Base-by-base conservation (phyloP, 2,888 invertebrate genomes). In the Penaeus monodon region DNA sequence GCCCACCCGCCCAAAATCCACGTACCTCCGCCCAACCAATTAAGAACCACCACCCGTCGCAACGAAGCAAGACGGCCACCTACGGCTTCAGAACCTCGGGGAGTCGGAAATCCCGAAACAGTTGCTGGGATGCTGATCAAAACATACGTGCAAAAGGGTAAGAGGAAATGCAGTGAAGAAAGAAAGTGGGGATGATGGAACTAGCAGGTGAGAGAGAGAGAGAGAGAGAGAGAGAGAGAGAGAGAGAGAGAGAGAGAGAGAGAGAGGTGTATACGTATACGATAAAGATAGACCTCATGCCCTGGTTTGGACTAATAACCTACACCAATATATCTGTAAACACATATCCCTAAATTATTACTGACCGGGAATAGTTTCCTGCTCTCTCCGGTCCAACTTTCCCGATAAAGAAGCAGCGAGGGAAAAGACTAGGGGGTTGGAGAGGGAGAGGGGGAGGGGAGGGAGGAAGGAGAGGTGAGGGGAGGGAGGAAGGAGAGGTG, bases 181-280 rank as follows among this genome's bases (percentile, higher is more conserved):
- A 1, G 12, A 14, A 20, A 68, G 20, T 14, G 68, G 7, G 68
- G 24, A 29, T 14, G 70, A 68, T 12, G 20, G n/a, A 24, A 22
- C 27, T n/a, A 70, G n/a, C 44, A 10, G 17, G 70, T 12, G 2
- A 70, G n/a, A 70, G 70, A 70, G 70, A 17, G n/a, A 70, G 24
- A 24, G 6, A 70, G n/a, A 24, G n/a, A 70, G 70, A 24, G 2
- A 70, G 70, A 24, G 68, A 68, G 17, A 20, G 22, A 68, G 68
- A 68, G 70, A 70, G 70, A 70, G 70, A 70, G n/a, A 68, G 68
- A 68, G 68, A 68, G 22, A 68, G 68, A 68, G 68, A 68, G 68
- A 68, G 68, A 68, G 17, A 68, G 24, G 1, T 10, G 10, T 6
- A 10, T 10, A 44, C 44, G 6, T 10, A 44, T 14, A 29, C 17